A percentile compares a stretch with the other conserved stretches of the same genome.
Conservation (phyloP, 1,140 invertebrate species). For the Drosophila burlai region DNA sequence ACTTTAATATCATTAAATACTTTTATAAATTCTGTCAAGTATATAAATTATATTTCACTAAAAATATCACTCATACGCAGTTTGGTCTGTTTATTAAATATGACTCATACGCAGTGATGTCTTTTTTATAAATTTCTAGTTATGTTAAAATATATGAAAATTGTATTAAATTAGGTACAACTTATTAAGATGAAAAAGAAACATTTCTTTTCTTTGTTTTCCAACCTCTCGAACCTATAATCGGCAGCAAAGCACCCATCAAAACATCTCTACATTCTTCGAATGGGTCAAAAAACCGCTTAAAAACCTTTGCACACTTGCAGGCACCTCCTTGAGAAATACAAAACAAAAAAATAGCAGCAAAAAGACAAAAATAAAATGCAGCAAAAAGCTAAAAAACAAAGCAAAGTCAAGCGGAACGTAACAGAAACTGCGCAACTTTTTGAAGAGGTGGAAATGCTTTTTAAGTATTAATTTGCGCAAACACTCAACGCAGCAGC, state of each 20-base stretch:
- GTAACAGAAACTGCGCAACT: constrained; percentile 53
- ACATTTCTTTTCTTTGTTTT: neutral
- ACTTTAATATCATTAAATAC: too few relatives aligned
- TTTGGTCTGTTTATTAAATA: neutral
- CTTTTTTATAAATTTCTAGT: too few relatives aligned
- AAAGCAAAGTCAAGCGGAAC: constrained; percentile 61
- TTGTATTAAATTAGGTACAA: too few relatives aligned
- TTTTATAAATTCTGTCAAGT: neutral
- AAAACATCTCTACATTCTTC: constrained; percentile 12
- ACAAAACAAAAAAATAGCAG: neutral
- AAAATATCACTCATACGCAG: constrained; percentile 5
- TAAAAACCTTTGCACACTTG: constrained; percentile 44
- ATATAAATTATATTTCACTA: neutral
- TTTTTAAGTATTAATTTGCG: constrained; percentile 76
- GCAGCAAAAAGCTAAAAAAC: constrained; percentile 35
- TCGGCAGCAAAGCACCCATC: constrained; percentile 1
- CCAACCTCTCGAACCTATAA: neutral
- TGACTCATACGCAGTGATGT: neutral
- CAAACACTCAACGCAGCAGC: constrained; percentile 64
- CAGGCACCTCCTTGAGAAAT: constrained; percentile 39
- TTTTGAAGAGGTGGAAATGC: constrained; percentile 70
- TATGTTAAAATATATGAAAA: too few relatives aligned
- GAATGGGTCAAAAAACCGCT: constrained; percentile 38
- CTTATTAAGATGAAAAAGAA: rapidly evolving
- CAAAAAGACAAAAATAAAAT: constrained; percentile 30